These are phyloP conservation scores for Coregonus suidteri DNA, from an alignment of 2,797 vertebrate genomes.

Conservation along the genomic window DNA sequence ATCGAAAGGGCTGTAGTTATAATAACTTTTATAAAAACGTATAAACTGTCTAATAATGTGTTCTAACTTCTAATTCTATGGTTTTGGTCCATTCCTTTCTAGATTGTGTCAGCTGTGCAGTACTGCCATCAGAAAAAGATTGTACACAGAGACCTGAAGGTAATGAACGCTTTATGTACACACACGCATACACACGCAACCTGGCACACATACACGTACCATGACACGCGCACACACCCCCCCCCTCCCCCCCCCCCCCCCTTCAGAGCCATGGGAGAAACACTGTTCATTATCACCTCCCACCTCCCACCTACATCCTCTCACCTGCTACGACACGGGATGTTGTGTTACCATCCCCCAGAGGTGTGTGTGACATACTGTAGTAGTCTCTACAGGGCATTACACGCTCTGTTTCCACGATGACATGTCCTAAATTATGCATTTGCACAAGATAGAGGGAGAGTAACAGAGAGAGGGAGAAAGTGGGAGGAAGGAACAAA, in stretches of 20 bases:
- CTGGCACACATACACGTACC: too few relatives aligned
- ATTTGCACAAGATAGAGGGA: constrained; percentile 13
- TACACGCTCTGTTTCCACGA: constrained; percentile 22
- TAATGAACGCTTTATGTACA: not conserved
- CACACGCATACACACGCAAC: too few relatives aligned
- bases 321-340: not conserved
- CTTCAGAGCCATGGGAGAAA: too few relatives aligned
- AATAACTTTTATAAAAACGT: too few relatives aligned
- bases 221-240: too few relatives aligned
- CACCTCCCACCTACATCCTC: too few relatives aligned
- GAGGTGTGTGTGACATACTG: not conserved
- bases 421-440: constrained; percentile 40
- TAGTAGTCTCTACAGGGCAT: not conserved
- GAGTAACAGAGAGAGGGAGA: not conserved
- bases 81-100: constrained; percentile 11
- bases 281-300: too few relatives aligned
- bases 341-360: not conserved
- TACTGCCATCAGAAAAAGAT: constrained; percentile 95
- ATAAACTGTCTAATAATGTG: not conserved
- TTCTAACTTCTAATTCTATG: not conserved
- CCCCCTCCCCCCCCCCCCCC: too few relatives aligned
- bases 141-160: constrained; percentile 77
- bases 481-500: too few relatives aligned
- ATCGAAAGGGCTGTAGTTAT: too few relatives aligned
- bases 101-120: constrained; percentile 93